These are phyloP conservation scores for Agrochola circellaris DNA, from an alignment of 2,888 invertebrate genomes.

Conservation along the genomic window DNA sequence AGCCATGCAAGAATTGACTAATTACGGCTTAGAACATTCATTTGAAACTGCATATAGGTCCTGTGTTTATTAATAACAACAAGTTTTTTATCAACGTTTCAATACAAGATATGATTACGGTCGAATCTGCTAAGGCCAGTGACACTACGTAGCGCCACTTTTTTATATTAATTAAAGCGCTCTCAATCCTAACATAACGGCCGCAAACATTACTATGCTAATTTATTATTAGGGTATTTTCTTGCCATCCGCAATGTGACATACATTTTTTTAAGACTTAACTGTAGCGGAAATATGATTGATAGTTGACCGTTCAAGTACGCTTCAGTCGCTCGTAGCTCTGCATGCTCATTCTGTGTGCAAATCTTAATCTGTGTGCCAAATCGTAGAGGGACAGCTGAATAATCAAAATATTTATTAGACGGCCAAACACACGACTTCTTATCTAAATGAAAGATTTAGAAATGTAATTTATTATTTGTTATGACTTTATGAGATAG, in stretches of 20 bases:
- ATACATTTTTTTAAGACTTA: constrained; percentile 88
- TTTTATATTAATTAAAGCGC: constrained; percentile 87
- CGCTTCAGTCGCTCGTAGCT: constrained; percentile 78
- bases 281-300: constrained; percentile 90
- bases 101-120: constrained; percentile 57
- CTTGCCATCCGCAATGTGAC: constrained; percentile 89
- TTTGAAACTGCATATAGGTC: constrained; percentile 41
- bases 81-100: constrained; percentile 34
- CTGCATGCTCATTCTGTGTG: constrained; percentile 68
- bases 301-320: constrained; percentile 87
- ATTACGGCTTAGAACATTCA: constrained; percentile 28
- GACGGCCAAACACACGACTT: constrained; percentile 41
- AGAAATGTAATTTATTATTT: constrained; percentile 44
- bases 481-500: constrained; percentile 18
- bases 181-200: constrained; percentile 89
- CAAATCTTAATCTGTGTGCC: constrained; percentile 75
- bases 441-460: constrained; percentile 45
- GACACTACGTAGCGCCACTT: constrained; percentile 83
- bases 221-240: constrained; percentile 90
- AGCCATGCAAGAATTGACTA: constrained; percentile 11
- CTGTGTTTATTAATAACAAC: constrained; percentile 24
- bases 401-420: constrained; percentile 70
- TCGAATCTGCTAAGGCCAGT: constrained; percentile 80
- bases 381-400: constrained; percentile 72
- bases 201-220: constrained; percentile 88